Evolutionary conservation across 2,888 invertebrate species (phyloP).

Genomic region (Watsonalla cultraria): DNA sequence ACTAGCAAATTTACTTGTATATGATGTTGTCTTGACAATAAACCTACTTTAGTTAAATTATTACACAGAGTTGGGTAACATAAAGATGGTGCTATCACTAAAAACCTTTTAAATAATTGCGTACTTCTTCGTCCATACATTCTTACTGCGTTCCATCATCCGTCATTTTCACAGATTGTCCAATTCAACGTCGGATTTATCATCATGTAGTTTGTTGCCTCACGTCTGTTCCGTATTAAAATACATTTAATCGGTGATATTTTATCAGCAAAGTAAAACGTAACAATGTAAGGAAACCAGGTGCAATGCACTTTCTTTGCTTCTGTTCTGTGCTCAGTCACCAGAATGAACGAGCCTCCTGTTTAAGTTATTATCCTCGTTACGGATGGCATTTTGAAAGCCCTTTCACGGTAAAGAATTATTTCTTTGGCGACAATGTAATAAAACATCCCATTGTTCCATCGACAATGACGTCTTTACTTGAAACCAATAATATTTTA

Average conservation of each 20-base stretch:
- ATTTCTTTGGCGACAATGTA: conserved; percentile 34
- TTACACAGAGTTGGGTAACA: too few species aligned
- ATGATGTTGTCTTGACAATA: too few species aligned
- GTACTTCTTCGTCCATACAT: too few species aligned
- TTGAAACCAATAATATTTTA: conserved; percentile 20
- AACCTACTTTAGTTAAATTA: too few species aligned
- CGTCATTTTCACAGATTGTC: too few species aligned
- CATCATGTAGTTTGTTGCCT: too few species aligned
- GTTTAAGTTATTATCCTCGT: conserved; percentile 11
- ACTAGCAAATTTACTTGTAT: too few species aligned
- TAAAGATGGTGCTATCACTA: too few species aligned
- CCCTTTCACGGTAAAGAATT: conserved; percentile 25
- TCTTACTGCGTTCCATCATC: too few species aligned
- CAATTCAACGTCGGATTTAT: too few species aligned
- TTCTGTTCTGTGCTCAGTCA: neutral
- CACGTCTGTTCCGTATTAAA: too few species aligned
- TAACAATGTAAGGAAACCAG: neutral
- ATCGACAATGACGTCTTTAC: conserved; percentile 22
- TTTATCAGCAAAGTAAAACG: neutral
- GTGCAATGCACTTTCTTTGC: neutral
- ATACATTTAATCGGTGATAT: neutral
- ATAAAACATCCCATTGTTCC: conserved; percentile 36
- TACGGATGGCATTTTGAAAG: conserved; percentile 14
- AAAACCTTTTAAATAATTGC: too few species aligned
- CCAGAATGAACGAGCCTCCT: neutral